Base-by-base conservation (phyloP, 30 jellyfish, hydroid and myxozoan genomes). In the Mastigias papua region DNA sequence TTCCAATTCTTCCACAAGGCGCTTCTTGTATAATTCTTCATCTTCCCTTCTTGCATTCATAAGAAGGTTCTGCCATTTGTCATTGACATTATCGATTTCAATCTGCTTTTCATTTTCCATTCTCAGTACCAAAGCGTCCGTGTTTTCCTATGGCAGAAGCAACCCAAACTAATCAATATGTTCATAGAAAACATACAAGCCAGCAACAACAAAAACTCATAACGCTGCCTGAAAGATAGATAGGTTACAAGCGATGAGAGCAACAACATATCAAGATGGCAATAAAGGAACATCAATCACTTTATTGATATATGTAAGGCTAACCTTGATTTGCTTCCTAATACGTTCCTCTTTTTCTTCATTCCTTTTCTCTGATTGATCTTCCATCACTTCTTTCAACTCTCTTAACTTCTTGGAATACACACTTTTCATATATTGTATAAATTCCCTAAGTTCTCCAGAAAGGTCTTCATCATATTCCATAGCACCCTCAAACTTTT, bases 371-470 rank as follows among this genome's bases (percentile, higher is more conserved):
- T 71, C 87, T 49, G 34, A 20, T 84, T 48, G 50, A 20, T 57
- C 62, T 51, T 68, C 76, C 5, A 0, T 27, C 68, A 2, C 0
- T 25, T 2, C 69, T 42, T 30, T 30, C 87, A 42, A 75, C 29
- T 30, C 32, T 31, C 51, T 69, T 26, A 46, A 19, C 49, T 76
- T 54, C 94, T 60, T 72, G 26, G 25, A 74, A 35, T 73, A 80
- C 37, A 80, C 82, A 21, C 80, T 61, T 85, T 72, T 72, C 26
- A 85, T 29, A 51, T 16, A 58, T 31, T 70, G 28, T 29, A 85
- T 85, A 34, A 86, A 48, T 2, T 62, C 94, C 32, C 62, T 85
- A 17, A 85, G 70, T 57, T 85, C 94, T 13, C 62, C 16, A 22
- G 34, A 86, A 48, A 66, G 80, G 50, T 63, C 85, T 49, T 69